Percentiles rank a stretch among this genome's conserved stretches.
These are phyloP conservation scores for Phrynocephalus vlangalii DNA, from an alignment of 2,797 vertebrate genomes.

Conservation along the genomic window DNA sequence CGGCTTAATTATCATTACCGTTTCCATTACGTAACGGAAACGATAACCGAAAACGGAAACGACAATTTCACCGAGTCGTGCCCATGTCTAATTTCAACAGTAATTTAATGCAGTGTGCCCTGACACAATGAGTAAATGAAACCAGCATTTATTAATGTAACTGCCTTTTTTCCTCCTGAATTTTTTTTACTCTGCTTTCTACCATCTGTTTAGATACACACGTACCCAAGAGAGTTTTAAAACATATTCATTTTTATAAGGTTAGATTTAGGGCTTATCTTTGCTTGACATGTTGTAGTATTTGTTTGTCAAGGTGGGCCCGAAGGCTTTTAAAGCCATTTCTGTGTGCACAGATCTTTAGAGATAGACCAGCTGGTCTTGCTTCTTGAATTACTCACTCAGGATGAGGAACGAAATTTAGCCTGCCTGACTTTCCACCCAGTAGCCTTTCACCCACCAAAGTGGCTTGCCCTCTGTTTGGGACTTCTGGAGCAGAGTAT, in stretches of 20 bases:
- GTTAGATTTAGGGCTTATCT: background rate
- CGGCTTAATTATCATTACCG: no score
- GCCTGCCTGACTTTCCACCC: conserved; percentile 66
- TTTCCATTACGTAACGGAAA: no score
- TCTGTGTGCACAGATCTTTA: conserved; percentile 9
- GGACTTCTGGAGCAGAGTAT: background rate
- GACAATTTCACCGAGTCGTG: no score
- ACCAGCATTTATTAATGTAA: background rate
- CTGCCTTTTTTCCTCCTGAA: no score
- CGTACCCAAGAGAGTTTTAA: no score
- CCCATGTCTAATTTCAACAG: background rate
- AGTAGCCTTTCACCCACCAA: conserved; percentile 67
- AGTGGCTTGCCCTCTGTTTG: conserved; percentile 36
- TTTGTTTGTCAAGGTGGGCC: conserved; percentile 26
- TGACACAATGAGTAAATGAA: background rate
- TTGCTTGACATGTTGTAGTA: conserved; percentile 13
- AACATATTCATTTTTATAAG: background rate
- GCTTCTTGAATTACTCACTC: conserved; percentile 53
- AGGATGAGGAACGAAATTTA: conserved; percentile 62
- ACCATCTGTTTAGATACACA: background rate
- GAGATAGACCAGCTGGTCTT: conserved; percentile 13
- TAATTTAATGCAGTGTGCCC: background rate
- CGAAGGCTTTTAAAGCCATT: conserved; percentile 12
- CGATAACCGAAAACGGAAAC: no score
- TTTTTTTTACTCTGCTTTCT: background rate